Percentiles rank a stretch among this genome's conserved stretches.
Evolutionary conservation across 1,140 invertebrate genomes (phyloP).

Genomic region (Ylistrum balloti): DNA sequence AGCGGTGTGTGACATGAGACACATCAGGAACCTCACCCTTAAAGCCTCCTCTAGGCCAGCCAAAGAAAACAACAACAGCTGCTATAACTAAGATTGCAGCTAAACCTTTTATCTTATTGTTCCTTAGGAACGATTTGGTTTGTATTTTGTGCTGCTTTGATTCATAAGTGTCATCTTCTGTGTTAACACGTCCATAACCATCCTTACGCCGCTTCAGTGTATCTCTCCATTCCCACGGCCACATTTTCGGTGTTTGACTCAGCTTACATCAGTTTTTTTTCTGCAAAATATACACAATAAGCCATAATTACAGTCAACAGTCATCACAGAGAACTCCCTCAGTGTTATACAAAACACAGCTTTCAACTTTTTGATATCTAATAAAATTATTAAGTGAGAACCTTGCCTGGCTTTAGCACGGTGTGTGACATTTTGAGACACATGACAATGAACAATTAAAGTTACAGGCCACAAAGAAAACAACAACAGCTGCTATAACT

Average conservation of each 20-base stretch:
- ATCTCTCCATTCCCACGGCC: constrained; percentile 13
- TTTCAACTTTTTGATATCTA: no score
- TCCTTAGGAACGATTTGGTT: background rate
- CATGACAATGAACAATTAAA: no score
- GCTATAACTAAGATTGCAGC: background rate
- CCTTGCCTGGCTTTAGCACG: no score
- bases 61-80: background rate
- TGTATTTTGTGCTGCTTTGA: background rate
- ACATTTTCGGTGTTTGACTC: background rate
- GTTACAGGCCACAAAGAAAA: background rate
- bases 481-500: background rate
- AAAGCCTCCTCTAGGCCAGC: constrained; percentile 16
- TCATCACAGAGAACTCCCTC: no score
- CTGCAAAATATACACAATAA: background rate
- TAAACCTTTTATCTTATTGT: background rate
- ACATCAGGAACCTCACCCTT: background rate
- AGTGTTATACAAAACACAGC: no score
- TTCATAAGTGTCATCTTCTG: background rate
- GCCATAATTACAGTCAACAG: background rate
- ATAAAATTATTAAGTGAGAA: no score
- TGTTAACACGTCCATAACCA: background rate
- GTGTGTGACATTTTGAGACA: no score
- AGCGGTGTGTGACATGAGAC: background rate
- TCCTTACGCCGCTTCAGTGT: background rate
- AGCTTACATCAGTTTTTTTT: background rate